Base-by-base conservation (phyloP, 2,888 invertebrate genomes). In the Caenorhabditis zanzibari region DNA sequence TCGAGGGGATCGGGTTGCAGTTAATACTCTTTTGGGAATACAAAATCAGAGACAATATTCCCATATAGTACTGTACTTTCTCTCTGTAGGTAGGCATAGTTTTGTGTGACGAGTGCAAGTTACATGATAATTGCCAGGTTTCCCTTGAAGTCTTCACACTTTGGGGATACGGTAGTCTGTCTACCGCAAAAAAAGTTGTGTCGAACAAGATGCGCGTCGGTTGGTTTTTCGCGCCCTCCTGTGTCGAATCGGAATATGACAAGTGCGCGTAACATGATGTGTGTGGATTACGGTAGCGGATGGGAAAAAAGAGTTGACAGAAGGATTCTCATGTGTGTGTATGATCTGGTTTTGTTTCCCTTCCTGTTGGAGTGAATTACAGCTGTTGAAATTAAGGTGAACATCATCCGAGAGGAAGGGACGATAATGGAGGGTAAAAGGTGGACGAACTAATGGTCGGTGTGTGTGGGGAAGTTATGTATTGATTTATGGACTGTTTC, bases 181-280 rank as follows among this genome's bases (percentile, higher is more conserved):
- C n/a, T n/a, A n/a, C n/a, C n/a, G n/a, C 14, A 5, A 41, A 26
- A 54, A 64, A 75, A 66, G 75, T 68, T 71, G 76, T 77, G 76
- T 77, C 69, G 77, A 63, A 77, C 77, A 77, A 77, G 76, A 74
- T 54, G 73, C 12, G 22, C 47, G 73, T 12, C 63, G 66, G 69
- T 69, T 69, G 59, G 68, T 69, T 69, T 71, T 68, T 77, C 69
- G 61, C 76, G 61, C 76, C 61, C 56, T 24, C 22, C 35, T 32
- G 58, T 35, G 28, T 32, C 66, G 26, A 19, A 64, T 56, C 64
- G 58, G 32, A 66, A 66, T 56, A 54, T 77, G 77, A 71, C 77
- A 71, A 77, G 77, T 77, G 77, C 69, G 68, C 61, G 56, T 64
- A 64, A 56, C 74, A 74, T 54, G 54, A 12, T 26, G 19, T 22